Evolutionary conservation across 2,797 vertebrate species (phyloP), one percentile per base, ranked within the genome.

Genomic region (Galago senegalensis): DNA sequence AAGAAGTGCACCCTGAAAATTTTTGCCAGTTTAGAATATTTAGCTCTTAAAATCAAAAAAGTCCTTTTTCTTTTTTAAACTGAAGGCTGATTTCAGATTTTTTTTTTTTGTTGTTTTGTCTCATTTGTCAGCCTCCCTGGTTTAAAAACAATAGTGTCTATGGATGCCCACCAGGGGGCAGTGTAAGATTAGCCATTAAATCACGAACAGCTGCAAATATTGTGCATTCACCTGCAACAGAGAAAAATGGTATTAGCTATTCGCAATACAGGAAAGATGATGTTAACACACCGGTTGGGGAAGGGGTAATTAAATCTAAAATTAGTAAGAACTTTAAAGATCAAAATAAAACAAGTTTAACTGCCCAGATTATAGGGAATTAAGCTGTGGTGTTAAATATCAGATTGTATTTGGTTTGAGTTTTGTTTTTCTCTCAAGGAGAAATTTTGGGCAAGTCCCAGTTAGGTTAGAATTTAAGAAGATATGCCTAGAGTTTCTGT

Each of bases 161-260:
- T 90, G 99, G 99, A 97, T 99, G 99, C 97, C 99, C 99, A 98
- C 99, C 99, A 97, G 99, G 99, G 97, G 99, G 99, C 98, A 99
- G 98, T 92, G 99, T 98, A 98, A 99, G 99, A 99, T 99, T 99
- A 98, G 99, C 99, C 99, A 99, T 99, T 98, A 99, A 99, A 98
- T 99, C 99, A 94, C 99, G 99, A 98, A 99, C 99, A 88, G 99
- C 99, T 86, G 99, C 99, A 99, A 99, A 99, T 99, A 99, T 99
- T 96, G 99, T 99, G 98, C 99, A 99, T 98, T 99, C 99, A 98
- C 99, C 99, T 99, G 98, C 96, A 98, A 97, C 98, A 97, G 98
- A 98, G 98, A 98, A 98, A 99, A 98, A 98, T 98, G 98, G 95
- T 98, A 98, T 99, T 99, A 99, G 98, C 98, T 98, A 97, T 97